These are phyloP conservation scores for Serrognathus titanus DNA, from an alignment of 2,888 invertebrate species.

Conservation along the genomic window DNA sequence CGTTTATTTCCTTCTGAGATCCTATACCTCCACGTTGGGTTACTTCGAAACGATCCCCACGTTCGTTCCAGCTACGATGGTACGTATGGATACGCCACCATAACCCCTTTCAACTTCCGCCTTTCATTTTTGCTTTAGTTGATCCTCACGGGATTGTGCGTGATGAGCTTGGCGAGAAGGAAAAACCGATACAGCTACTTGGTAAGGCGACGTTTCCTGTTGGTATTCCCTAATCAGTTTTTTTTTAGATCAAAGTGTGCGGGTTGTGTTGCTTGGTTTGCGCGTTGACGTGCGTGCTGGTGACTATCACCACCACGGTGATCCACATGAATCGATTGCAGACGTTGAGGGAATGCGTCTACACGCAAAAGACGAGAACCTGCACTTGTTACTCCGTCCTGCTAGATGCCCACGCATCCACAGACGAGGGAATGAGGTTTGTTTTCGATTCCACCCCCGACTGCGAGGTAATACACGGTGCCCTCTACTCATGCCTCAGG, in stretches of 20 bases:
- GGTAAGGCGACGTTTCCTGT: constrained; percentile 56
- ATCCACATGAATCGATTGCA: constrained; percentile 89
- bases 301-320: constrained; percentile 86
- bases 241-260: constrained; percentile 77
- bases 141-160: constrained; percentile 81
- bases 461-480: constrained; percentile 88
- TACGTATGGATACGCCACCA: constrained; percentile 47
- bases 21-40: constrained; percentile 72
- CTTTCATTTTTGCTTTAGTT: constrained; percentile 54
- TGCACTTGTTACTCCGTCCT: constrained; percentile 77
- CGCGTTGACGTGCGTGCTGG: constrained; percentile 81
- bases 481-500: constrained; percentile 80
- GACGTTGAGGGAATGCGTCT: constrained; percentile 82
- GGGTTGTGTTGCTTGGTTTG: constrained; percentile 84
- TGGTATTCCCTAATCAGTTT: neutral
- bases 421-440: constrained; percentile 66
- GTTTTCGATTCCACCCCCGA: constrained; percentile 84
- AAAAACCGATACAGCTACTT: constrained; percentile 84
- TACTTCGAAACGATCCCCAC: constrained; percentile 93
- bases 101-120: neutral
- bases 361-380: constrained; percentile 73
- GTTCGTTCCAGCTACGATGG: constrained; percentile 88
- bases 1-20: constrained; percentile 74
- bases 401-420: constrained; percentile 61
- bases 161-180: constrained; percentile 79